These are phyloP conservation scores for Diprion similis DNA, from an alignment of 1,140 invertebrate genomes.

Conservation along the genomic window DNA sequence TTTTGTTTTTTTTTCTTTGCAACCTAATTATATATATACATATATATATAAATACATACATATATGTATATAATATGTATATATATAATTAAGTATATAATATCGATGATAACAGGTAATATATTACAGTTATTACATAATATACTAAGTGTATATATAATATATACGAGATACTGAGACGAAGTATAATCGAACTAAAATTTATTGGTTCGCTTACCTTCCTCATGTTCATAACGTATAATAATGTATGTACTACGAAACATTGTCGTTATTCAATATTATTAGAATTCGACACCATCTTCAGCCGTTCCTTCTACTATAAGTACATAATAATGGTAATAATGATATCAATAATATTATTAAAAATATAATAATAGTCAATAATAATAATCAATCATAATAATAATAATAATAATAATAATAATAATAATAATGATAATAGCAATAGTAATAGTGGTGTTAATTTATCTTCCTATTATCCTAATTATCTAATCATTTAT, in stretches of 20 bases:
- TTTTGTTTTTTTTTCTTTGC: conserved; percentile 30
- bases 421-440: conserved; percentile 13
- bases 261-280: not conserved
- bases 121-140: conserved; percentile 54
- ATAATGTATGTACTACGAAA: not conserved
- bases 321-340: conserved; percentile 38
- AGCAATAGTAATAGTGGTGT: conserved; percentile 23
- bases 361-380: conserved; percentile 26
- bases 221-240: too few species aligned
- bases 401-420: conserved; percentile 17
- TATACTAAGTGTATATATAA: conserved; percentile 31
- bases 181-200: too few species aligned
- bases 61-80: too few species aligned
- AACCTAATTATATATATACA: too few species aligned
- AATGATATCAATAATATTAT: conserved; percentile 19
- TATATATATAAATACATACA: too few species aligned
- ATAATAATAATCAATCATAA: conserved; percentile 25
- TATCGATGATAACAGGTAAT: conserved; percentile 59
- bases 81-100: conserved; percentile 44
- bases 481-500: conserved; percentile 31
- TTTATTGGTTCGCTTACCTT: too few species aligned
- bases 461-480: conserved; percentile 42
- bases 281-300: conserved; percentile 17
- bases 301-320: conserved; percentile 25
- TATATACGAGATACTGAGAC: conserved; percentile 10